Evolutionary conservation across 2,888 invertebrate genomes (phyloP).

Genomic region (Trypoxylon attenuatum): DNA sequence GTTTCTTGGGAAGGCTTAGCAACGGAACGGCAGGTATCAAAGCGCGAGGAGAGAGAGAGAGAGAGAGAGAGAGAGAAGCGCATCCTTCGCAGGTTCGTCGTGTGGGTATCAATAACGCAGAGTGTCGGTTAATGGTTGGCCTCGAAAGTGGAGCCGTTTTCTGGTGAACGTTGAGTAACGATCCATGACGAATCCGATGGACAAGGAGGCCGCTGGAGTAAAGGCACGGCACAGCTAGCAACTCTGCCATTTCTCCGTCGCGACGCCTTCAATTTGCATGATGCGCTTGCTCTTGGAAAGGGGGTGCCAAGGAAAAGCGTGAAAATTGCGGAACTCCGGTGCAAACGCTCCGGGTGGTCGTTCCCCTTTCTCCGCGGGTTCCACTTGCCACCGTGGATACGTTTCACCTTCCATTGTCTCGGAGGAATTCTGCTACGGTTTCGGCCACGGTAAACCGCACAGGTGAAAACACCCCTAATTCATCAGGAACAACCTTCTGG

Average conservation of each 20-base stretch:
- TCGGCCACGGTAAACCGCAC: conserved; percentile 25
- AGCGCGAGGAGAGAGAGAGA: background rate
- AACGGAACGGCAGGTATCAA: background rate
- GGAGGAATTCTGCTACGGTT: conserved; percentile 29
- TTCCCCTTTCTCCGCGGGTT: conserved; percentile 30
- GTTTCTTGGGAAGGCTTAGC: too few species aligned
- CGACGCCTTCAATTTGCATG: conserved; percentile 44
- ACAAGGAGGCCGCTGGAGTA: conserved; percentile 24
- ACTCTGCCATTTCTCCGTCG: conserved; percentile 35
- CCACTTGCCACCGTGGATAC: conserved; percentile 13
- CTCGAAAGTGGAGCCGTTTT: conserved; percentile 21
- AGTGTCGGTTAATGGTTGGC: conserved; percentile 36
- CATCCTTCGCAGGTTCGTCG: conserved; percentile 34
- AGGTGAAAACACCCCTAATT: conserved; percentile 36
- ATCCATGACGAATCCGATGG: conserved; percentile 59
- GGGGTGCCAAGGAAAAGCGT: conserved; percentile 48
- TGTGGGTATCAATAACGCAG: conserved; percentile 41
- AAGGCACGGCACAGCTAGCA: too few species aligned
- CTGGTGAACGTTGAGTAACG: conserved; percentile 53
- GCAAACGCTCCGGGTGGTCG: conserved; percentile 44
- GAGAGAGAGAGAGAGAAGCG: conserved; percentile 10
- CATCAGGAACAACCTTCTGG: conserved; percentile 10
- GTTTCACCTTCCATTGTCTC: conserved; percentile 46
- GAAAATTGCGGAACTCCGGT: conserved; percentile 56
- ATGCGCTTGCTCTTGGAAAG: conserved; percentile 21